Percentiles rank a stretch among this genome's conserved stretches.
Conservation (phyloP, 2,113 vertebrate genomes). For the Ahaetulla prasina region DNA sequence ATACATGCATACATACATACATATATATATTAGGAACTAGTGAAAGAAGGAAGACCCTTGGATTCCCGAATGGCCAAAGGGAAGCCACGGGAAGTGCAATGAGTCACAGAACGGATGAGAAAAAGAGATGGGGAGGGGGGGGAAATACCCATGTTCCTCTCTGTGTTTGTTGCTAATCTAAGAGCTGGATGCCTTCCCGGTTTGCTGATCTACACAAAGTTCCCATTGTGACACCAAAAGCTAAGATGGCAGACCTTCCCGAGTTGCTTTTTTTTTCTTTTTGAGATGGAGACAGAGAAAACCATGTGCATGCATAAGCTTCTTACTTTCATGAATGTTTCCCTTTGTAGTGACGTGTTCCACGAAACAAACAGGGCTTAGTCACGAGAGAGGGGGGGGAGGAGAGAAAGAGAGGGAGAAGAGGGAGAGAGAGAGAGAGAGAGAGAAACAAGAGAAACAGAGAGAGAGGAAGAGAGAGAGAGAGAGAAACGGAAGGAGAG, state of each 20-base stretch:
- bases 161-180: constrained; percentile 79
- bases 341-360: constrained; percentile 77
- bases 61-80: constrained; percentile 42
- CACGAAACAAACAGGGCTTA: constrained; percentile 74
- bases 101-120: neutral
- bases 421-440: constrained; percentile 72
- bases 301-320: constrained; percentile 78
- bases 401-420: no score
- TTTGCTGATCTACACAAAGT: constrained; percentile 75
- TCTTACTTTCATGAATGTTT: constrained; percentile 80
- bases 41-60: neutral
- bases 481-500: no score
- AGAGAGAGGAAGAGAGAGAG: no score
- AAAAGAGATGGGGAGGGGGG: no score
- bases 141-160: constrained; percentile 49
- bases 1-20: no score
- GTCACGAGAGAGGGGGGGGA: constrained; percentile 13
- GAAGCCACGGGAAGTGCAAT: constrained; percentile 35
- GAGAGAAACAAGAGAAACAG: no score
- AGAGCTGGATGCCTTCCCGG: constrained; percentile 74
- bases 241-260: constrained; percentile 70
- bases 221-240: constrained; percentile 70
- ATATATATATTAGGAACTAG: no score
- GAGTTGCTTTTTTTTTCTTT: constrained; percentile 71
- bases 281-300: constrained; percentile 68